These are phyloP conservation scores for Xenotilapia leptura DNA, from an alignment of 2,113 vertebrate genomes.

Conservation along the genomic window DNA sequence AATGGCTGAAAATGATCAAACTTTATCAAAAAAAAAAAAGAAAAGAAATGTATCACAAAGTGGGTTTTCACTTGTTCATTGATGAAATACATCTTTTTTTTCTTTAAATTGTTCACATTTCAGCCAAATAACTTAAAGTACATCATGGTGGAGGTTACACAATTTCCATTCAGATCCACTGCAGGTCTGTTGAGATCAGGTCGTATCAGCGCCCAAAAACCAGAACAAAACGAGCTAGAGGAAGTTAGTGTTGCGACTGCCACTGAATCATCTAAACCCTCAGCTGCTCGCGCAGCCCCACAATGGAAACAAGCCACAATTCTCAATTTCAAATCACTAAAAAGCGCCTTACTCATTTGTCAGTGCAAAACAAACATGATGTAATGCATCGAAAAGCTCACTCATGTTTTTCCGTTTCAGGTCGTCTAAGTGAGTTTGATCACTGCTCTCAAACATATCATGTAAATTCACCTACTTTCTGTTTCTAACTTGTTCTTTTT, in stretches of 20 bases:
- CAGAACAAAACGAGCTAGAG: background rate
- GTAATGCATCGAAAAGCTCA: background rate
- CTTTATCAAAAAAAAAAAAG: accelerated
- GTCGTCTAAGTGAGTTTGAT: background rate
- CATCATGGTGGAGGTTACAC: background rate
- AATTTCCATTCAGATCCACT: background rate
- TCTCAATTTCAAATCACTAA: background rate
- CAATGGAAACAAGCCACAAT: background rate
- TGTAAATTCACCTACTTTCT: background rate
- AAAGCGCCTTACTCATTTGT: background rate
- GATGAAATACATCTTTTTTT: background rate
- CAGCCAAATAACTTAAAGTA: background rate
- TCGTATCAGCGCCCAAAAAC: background rate
- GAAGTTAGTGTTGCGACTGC: background rate
- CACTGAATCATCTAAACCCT: background rate
- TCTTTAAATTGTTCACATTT: background rate
- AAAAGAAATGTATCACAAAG: background rate
- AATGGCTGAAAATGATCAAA: background rate
- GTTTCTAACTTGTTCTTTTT: background rate
- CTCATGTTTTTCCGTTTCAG: background rate
- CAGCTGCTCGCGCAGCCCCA: background rate
- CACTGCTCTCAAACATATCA: background rate
- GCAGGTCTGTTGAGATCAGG: background rate
- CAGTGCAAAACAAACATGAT: background rate
- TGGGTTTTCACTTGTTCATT: background rate